Evolutionary conservation across 2,888 invertebrate species (phyloP).

Genomic region (Odontocerum albicorne): DNA sequence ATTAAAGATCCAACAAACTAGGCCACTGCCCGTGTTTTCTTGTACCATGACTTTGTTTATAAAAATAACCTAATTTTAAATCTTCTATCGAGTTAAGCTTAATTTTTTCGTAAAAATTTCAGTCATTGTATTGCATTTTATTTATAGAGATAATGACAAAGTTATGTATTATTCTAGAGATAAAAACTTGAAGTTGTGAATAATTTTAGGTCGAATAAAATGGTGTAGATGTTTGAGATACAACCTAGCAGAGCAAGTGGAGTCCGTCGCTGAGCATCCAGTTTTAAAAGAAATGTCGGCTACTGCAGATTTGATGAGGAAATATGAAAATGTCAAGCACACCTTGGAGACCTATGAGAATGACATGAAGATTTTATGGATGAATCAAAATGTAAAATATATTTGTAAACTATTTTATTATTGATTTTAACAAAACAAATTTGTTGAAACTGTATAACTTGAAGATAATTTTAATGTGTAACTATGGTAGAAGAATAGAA

Average conservation of each 20-base stretch:
- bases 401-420: no score
- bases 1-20: no score
- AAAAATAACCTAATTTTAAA: no score
- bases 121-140: no score
- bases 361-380: slow-evolving; percentile 81
- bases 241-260: slow-evolving; percentile 82
- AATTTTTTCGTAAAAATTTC: no score
- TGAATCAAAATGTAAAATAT: slow-evolving; percentile 83
- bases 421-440: no score
- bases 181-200: background rate
- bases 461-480: no score
- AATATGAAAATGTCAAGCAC: slow-evolving; percentile 73
- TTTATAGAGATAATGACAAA: background rate
- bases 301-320: slow-evolving; percentile 72
- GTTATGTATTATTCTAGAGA: background rate
- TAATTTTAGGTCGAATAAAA: slow-evolving; percentile 65
- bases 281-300: slow-evolving; percentile 71
- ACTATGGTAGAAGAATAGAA: no score
- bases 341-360: slow-evolving; percentile 75
- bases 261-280: slow-evolving; percentile 74
- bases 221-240: slow-evolving; percentile 82
- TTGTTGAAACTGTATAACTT: no score
- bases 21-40: no score
- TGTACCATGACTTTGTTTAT: no score
- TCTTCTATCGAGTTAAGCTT: no score